Base-by-base conservation (phyloP, 1,140 invertebrate genomes). In the Leptinotarsa texana region DNA sequence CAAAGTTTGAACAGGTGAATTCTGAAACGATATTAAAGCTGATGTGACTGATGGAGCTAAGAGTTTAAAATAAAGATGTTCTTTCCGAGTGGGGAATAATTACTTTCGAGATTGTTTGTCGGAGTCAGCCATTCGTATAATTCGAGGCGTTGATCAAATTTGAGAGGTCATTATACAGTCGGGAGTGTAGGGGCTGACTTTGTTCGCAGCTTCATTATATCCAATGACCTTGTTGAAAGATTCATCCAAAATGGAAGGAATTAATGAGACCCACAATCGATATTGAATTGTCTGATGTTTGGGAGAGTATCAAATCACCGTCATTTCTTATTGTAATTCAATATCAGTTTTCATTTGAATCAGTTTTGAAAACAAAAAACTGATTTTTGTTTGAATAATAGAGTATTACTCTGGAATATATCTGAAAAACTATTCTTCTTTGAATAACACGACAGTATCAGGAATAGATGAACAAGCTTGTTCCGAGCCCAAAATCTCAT, bases 101-200 rank as follows among this genome's bases (percentile, higher is more conserved):
- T 57, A 57, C 51, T 57, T 57, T 57, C 51, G 51, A 57, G 51
- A 57, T 57, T 57, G 51, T 57, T 57, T 57, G 51, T 57, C 51
- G 51, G 51, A 57, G 51, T 57, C 51, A 57, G 51, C 3, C 51
- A 57, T 57, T 57, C 51, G 51, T 57, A 57, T 57, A 57, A 57
- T 57, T 57, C 13, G 4, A 57, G 51, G 51, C 51, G 51, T 57
- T 57, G 51, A 57, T 57, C 51, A 57, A 57, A 57, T 57, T 57
- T 57, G 51, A 57, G 51, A 18, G 51, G 51, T 57, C 51, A 57
- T 57, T 57, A 57, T 57, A 57, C 15, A 57, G 51, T 57, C 51
- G 13, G 4, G 17, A 57, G 51, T 57, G 51, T 57, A 15, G 17
- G 4, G 51, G n/a, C 15, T 57, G 17, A 57, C 51, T 57, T 57